Conservation (phyloP, 1,140 invertebrate genomes). For the Anadara kagoshimensis region DNA sequence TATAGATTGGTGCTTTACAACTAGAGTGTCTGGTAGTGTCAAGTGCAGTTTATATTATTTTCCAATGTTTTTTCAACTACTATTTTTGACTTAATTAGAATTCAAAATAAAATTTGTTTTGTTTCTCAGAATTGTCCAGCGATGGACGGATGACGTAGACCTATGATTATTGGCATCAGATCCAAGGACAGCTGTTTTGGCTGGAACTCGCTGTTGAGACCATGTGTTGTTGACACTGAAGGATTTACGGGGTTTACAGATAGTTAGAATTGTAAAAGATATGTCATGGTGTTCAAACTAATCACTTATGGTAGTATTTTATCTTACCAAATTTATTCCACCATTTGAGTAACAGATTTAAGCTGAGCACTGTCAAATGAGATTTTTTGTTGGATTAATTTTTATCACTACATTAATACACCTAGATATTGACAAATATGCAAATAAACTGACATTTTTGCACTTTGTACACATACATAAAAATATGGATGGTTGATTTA, state of each 20-base stretch:
- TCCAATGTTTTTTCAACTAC: neutral
- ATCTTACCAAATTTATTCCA: constrained; percentile 23
- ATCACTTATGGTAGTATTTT: constrained; percentile 33
- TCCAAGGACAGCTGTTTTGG: no score
- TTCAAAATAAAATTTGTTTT: no score
- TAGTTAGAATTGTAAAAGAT: constrained; percentile 29
- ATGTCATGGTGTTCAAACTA: constrained; percentile 20
- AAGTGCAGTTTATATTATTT: neutral
- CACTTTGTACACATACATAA: no score
- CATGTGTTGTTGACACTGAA: constrained; percentile 20
- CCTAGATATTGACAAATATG: no score
- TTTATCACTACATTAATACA: no score
- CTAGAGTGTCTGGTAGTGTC: neutral
- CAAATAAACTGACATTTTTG: no score
- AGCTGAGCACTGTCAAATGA: neutral
- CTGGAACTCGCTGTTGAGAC: constrained; percentile 16
- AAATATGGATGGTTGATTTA: no score
- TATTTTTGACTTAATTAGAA: neutral
- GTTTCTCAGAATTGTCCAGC: neutral
- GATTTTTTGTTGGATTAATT: neutral
- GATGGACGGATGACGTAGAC: neutral
- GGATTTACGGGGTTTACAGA: constrained; percentile 20
- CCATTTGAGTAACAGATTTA: neutral
- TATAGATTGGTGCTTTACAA: neutral
- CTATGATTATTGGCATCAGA: no score